Conservation (phyloP, 2,113 vertebrate species). For the Capra hircus region DNA sequence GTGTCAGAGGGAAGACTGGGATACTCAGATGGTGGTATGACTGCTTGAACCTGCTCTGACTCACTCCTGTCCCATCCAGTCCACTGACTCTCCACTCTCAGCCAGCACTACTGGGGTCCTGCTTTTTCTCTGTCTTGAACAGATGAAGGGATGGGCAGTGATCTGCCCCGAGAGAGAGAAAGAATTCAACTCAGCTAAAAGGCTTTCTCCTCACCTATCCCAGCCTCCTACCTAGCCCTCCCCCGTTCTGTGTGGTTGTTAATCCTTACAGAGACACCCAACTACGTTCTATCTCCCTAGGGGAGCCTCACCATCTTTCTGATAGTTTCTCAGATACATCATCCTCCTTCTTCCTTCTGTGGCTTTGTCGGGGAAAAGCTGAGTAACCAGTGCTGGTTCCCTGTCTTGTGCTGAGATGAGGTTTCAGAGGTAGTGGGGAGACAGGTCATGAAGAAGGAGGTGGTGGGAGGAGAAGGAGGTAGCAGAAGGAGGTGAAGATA, state of each 20-base stretch:
- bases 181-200: neutral
- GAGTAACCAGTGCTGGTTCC: neutral
- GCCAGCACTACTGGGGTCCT: neutral
- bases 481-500: neutral
- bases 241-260: neutral
- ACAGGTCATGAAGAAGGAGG: neutral
- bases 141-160: neutral
- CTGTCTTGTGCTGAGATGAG: neutral
- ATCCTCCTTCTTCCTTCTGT: neutral
- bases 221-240: neutral
- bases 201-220: no score
- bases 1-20: rapidly evolving
- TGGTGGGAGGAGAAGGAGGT: no score
- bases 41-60: neutral
- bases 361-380: neutral
- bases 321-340: neutral
- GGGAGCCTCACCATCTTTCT: neutral
- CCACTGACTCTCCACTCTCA: neutral
- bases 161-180: neutral
- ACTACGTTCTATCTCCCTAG: neutral
- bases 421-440: neutral
- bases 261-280: neutral
- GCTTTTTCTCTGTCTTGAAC: neutral
- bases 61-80: neutral
- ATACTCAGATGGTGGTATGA: neutral